Evolutionary conservation across 2,113 vertebrate species (phyloP), one percentile per base, ranked within the genome.

Genomic region (Sebastes fasciatus): DNA sequence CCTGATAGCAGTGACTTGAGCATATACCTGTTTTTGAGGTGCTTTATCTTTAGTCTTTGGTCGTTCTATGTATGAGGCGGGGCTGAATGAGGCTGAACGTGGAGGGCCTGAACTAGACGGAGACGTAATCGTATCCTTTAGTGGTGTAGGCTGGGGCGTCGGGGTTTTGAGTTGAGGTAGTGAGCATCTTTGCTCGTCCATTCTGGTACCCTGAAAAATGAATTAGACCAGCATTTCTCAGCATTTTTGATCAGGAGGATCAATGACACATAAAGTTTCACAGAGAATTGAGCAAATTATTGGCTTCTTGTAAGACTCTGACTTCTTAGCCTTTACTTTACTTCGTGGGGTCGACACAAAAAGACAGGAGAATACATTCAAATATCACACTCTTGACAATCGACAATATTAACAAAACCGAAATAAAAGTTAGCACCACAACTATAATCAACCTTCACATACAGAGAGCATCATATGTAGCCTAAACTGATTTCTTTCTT

Each of bases 181-280:
- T 2, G 83, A 88, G 65, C 95, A 94, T 26, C 91, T 86, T 74
- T 95, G 94, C 46, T 95, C 94, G 0, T 94, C 93, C 82, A 94
- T 94, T 78, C 94, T 85, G 52, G 90, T 88, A 12, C 81, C 84
- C 95, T 95, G 72, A 74, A 89, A 89, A 85, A 71, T 49, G 1
- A 8, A 84, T 62, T 4, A 26, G 6, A 16, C 2, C 8, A 77
- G n/a, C 3, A 77, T 19, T 72, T 52, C 0, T 70, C 8, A 66
- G 6, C 12, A 9, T 57, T 45, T 55, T 14, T n/a, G 7, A 62
- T 54, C 4, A 46, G 2, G 43, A 42, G 4, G 4, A 40, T 62
- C 13, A 67, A 4, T 21, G 60, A 46, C 10, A 23, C 23, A 48
- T 23, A 46, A n/a, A 0, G 1, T 23, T 48, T 3, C 42, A 84